phyloP scores from a whole-genome alignment of 2,888 invertebrate species.

The Hypselothyrea guttata region DNA sequence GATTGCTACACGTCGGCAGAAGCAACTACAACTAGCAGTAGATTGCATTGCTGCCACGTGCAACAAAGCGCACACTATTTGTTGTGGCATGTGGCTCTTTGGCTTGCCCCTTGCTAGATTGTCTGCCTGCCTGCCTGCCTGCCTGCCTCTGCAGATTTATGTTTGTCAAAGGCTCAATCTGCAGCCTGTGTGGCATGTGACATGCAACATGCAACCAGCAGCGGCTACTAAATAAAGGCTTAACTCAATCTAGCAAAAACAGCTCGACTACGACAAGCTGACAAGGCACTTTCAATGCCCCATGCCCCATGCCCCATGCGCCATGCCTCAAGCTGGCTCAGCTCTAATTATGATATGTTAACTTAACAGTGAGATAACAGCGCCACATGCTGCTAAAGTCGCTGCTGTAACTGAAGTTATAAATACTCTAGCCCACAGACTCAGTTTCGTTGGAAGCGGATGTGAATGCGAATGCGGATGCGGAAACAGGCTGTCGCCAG shows the following conservation, averaged over 20 bases:
- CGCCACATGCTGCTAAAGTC: not conserved
- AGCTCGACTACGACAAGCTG: no score
- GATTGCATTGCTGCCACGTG: constrained; percentile 5
- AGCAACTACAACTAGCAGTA: not conserved
- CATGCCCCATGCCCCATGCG: no score
- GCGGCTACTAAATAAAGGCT: constrained; percentile 19
- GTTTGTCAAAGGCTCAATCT: constrained; percentile 33
- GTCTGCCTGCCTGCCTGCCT: no score
- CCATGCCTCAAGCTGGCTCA: no score
- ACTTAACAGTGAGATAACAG: no score
- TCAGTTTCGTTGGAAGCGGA: not conserved
- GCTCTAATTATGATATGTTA: no score
- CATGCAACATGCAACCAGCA: constrained; percentile 30
- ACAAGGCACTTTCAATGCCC: no score
- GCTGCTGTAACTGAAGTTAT: not conserved
- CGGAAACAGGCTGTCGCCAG: constrained; percentile 22
- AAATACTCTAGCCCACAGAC: not conserved
- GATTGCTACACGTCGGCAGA: constrained; percentile 42
- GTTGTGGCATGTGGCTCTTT: constrained; percentile 10
- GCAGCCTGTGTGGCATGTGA: constrained; percentile 4
- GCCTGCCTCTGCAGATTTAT: constrained; percentile 44
- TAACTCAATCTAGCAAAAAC: constrained; percentile 7
- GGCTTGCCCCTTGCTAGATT: not conserved
- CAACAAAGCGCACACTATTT: constrained; percentile 6
- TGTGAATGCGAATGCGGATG: not conserved